A percentile compares a stretch with the other conserved stretches of the same genome.
phyloP scores from a whole-genome alignment of 1,140 invertebrate species.

The Camponotus vicinus region DNA sequence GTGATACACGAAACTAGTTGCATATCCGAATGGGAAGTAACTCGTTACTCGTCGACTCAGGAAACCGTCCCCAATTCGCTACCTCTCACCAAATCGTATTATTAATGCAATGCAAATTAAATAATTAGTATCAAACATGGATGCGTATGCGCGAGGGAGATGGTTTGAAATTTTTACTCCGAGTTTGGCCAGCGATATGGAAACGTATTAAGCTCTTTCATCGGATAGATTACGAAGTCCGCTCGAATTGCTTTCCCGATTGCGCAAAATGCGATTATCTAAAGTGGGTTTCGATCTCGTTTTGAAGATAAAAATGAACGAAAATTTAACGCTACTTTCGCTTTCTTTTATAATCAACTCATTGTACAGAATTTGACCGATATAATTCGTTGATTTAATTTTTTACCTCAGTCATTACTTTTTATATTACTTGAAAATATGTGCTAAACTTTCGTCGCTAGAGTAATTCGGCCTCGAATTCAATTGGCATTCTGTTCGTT shows the following conservation, averaged over 20 bases:
- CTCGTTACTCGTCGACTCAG: constrained; percentile 70
- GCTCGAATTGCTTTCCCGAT: constrained; percentile 36
- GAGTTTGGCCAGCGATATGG: not conserved
- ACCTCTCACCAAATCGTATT: constrained; percentile 63
- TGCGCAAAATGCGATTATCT: constrained; percentile 57
- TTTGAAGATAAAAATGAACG: constrained; percentile 31
- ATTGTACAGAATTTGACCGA: not conserved
- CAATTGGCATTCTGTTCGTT: constrained; percentile 36
- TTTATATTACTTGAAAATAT: not conserved
- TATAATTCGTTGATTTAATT: not conserved
- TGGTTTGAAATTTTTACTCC: constrained; percentile 16
- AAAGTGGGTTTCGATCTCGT: constrained; percentile 38
- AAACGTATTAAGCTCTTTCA: not conserved
- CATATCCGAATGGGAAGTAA: constrained; percentile 72
- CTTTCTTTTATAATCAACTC: not conserved
- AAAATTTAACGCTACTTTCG: not conserved
- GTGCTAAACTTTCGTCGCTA: constrained; percentile 2
- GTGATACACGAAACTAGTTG: constrained; percentile 56
- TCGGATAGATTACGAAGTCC: constrained; percentile 43
- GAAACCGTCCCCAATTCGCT: constrained; percentile 73
- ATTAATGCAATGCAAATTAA: constrained; percentile 47
- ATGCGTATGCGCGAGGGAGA: not conserved
- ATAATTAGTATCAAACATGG: constrained; percentile 49
- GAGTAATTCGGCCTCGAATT: constrained; percentile 47
- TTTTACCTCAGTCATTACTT: not conserved